phyloP scores from a whole-genome alignment of 2,113 vertebrate species.

The Arothron firmamentum region DNA sequence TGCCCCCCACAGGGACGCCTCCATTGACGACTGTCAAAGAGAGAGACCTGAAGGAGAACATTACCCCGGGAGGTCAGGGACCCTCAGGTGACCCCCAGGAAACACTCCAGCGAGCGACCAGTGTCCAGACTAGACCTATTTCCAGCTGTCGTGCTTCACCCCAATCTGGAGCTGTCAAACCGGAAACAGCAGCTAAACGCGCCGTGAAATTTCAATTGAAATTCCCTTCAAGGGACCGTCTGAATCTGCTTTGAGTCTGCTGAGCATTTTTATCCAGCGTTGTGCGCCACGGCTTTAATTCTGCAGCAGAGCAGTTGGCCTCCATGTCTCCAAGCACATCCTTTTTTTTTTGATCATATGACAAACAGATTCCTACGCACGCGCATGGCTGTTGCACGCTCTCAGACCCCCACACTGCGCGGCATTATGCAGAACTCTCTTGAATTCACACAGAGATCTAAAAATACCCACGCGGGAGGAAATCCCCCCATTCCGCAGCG shows the following conservation, averaged over 20 bases:
- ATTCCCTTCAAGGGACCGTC: not conserved
- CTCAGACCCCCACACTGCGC: constrained; percentile 51
- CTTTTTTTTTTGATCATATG: constrained; percentile 27
- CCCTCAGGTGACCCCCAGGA: constrained; percentile 62
- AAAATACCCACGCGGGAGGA: constrained; percentile 72
- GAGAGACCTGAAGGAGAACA: constrained; percentile 56
- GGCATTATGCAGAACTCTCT: constrained; percentile 48
- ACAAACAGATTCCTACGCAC: constrained; percentile 55
- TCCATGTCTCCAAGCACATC: constrained; percentile 1
- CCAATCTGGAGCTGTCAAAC: constrained; percentile 48
- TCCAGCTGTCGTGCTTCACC: constrained; percentile 30
- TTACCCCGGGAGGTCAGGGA: constrained; percentile 67
- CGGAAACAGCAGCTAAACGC: constrained; percentile 24
- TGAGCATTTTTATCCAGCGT: not conserved
- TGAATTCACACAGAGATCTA: constrained; percentile 67
- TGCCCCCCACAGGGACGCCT: constrained; percentile 73
- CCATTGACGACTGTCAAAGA: constrained; percentile 72
- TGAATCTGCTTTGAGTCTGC: constrained; percentile 23
- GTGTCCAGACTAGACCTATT: constrained; percentile 39
- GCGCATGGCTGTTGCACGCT: constrained; percentile 44
- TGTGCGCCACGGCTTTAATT: not conserved
- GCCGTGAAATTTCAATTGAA: constrained; percentile 35
- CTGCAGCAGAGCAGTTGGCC: constrained; percentile 4
- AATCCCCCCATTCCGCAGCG: constrained; percentile 69
- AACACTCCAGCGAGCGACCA: constrained; percentile 56